Conservation (phyloP, 2,797 vertebrate species). For the Tolypeutes matacus region DNA sequence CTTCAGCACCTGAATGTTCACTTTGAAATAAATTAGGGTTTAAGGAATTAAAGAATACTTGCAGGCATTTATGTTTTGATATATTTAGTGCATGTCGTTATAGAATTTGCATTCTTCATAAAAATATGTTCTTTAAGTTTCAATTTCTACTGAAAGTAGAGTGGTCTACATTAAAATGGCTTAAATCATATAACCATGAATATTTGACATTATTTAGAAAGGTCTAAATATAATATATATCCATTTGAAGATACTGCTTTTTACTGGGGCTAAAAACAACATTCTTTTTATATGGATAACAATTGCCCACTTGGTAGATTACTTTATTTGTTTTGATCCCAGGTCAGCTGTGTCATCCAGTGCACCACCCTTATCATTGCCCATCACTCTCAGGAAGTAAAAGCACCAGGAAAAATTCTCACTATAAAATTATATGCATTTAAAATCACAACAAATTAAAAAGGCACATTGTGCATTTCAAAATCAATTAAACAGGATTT, state of each 20-base stretch:
- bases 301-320: background rate
- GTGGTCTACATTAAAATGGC: background rate
- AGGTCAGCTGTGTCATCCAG: background rate
- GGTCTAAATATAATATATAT: background rate
- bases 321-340: background rate
- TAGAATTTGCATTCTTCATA: background rate
- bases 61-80: background rate
- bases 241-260: background rate
- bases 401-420: background rate
- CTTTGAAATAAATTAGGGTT: slow-evolving; percentile 14
- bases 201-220: background rate
- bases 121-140: background rate
- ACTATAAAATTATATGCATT: background rate
- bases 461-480: background rate
- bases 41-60: slow-evolving; percentile 6
- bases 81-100: background rate
- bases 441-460: slow-evolving; percentile 30
- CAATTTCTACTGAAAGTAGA: background rate
- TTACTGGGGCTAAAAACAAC: background rate
- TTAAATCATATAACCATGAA: background rate
- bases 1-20: background rate
- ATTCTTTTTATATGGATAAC: background rate
- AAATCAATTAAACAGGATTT: slow-evolving; percentile 15
- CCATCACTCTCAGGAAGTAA: background rate
- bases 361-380: too few species aligned